These are phyloP conservation scores for Cheilosia grossa DNA, from an alignment of 2,888 invertebrate species.

Conservation along the genomic window DNA sequence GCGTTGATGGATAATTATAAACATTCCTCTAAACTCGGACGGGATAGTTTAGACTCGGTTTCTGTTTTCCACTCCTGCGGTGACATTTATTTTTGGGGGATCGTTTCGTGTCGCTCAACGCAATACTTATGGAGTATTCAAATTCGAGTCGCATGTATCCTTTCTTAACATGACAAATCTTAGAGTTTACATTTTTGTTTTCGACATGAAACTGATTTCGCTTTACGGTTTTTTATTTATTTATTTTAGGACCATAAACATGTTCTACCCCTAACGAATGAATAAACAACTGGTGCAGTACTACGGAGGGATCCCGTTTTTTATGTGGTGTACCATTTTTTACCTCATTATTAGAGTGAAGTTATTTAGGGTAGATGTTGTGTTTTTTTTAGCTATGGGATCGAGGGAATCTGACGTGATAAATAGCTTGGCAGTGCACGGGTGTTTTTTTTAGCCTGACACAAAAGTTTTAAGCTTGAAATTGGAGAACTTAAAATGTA, in stretches of 20 bases:
- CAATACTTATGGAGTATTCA: neutral
- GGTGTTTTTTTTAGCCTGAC: neutral
- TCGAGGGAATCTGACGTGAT: constrained; percentile 19
- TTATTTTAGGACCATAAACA: constrained; percentile 44
- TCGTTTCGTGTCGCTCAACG: constrained; percentile 54
- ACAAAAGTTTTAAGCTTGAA: too few relatives aligned
- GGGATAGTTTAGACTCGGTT: constrained; percentile 37
- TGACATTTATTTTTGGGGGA: constrained; percentile 50
- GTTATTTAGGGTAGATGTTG: constrained; percentile 3
- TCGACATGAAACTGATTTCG: neutral
- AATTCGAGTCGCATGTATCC: constrained; percentile 26
- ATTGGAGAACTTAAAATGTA: too few relatives aligned
- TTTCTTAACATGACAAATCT: constrained; percentile 6
- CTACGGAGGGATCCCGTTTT: constrained; percentile 2
- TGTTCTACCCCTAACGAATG: constrained; percentile 28
- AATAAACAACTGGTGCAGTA: constrained; percentile 60
- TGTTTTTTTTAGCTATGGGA: constrained; percentile 11
- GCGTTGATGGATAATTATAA: constrained; percentile 70
- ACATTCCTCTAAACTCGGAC: constrained; percentile 22
- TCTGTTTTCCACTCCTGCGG: constrained; percentile 24
- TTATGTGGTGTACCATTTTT: constrained; percentile 42
- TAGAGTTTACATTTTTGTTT: neutral
- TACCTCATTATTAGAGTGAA: constrained; percentile 20
- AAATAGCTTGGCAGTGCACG: constrained; percentile 3
- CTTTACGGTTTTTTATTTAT: constrained; percentile 58